Base-by-base conservation (phyloP, 30 jellyfish, hydroid and myxozoan genomes). In the Chrysaora quinquecirrha region DNA sequence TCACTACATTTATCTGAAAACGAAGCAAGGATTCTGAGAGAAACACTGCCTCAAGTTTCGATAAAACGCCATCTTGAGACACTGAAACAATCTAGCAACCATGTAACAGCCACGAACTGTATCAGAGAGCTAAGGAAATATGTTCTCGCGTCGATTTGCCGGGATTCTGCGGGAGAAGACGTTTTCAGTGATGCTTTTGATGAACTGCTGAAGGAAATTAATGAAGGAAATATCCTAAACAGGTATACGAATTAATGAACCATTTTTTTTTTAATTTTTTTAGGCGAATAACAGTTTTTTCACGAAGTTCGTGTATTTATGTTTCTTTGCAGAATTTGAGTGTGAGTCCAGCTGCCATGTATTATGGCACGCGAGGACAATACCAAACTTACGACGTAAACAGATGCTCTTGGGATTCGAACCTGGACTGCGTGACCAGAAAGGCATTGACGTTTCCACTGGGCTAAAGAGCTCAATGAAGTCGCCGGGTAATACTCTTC, bases 11-110 rank as follows among this genome's bases (percentile, higher is more conserved):
- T 82, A 12, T 29, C 92, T 21, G 71, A 64, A 25, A 21, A 22
- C 3, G 92, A 82, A 69, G 64, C n/a, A 30, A 52, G 35, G 46
- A 62, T 82, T 35, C 71, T 82, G 3, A 54, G 73, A 58, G 85
- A 70, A 0, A 1, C 48, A 12, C 46, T 34, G 64, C 71, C 76
- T 16, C n/a, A 9, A 7, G 16, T n/a, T 10, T 24, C 79, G 7
- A 56, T 82, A 34, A 50, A 27, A 27, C 50, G 70, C 48, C 52
- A 54, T 49, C 32, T 71, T 32, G 66, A 52, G 3, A 34, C 61
- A 9, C 23, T 82, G 76, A 54, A 30, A 65, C 66, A 68, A 31
- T 49, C 85, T 16, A 76, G 70, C 33, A 82, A 43, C 20, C 28
- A 30, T 9, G 62, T 18, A 68, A 27, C 70, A 2, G 32, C 73